Conservation (phyloP, 1,140 invertebrate species). For the Heliconius melpomene region DNA sequence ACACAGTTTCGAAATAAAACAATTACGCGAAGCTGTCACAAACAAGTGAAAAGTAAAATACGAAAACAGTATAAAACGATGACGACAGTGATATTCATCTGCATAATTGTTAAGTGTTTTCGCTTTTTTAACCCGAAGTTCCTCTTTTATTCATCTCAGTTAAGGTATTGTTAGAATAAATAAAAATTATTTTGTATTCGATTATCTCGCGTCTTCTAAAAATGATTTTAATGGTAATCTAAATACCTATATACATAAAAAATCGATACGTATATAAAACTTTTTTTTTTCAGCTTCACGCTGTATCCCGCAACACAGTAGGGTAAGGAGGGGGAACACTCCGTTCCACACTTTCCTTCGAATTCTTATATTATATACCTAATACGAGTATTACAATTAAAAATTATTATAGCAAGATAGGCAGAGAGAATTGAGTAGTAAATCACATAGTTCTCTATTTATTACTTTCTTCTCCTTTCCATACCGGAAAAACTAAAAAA, state of each 20-base stretch:
- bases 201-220: not conserved
- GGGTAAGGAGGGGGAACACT: not conserved
- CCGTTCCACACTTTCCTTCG: not conserved
- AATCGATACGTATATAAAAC: no score
- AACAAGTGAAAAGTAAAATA: conserved; percentile 10
- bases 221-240: no score
- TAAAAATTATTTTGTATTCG: not conserved
- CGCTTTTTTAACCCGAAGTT: conserved; percentile 5
- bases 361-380: no score
- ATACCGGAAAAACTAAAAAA: no score
- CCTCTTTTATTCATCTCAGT: not conserved
- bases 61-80: conserved; percentile 1
- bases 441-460: no score
- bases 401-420: no score
- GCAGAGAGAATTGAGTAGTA: no score
- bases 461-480: no score
- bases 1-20: not conserved
- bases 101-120: conserved; percentile 10
- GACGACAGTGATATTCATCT: conserved; percentile 8
- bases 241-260: no score
- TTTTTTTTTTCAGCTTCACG: not conserved
- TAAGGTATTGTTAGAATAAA: conserved; percentile 9
- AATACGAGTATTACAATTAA: no score
- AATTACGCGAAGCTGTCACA: not conserved
- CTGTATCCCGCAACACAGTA: not conserved